A percentile compares a stretch with the other conserved stretches of the same genome.
Conservation (phyloP, 2,888 invertebrate species). For the Athetis lepigone region DNA sequence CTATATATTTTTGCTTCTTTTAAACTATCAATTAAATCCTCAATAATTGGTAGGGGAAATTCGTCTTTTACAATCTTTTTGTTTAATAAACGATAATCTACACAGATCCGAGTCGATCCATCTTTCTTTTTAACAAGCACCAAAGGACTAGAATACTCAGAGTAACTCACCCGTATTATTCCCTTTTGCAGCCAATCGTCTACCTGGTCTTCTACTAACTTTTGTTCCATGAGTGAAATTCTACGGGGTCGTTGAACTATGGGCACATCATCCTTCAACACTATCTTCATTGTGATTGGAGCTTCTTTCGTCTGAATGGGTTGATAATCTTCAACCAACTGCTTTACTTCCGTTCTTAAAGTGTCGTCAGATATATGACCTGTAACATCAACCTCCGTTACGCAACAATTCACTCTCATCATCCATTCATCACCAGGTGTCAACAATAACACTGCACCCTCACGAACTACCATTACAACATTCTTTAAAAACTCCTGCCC, state of each 20-base stretch:
- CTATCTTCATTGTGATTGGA: not conserved
- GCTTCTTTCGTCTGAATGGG: no score
- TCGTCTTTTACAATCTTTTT: not conserved
- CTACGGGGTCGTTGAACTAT: not conserved
- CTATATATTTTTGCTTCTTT: not conserved
- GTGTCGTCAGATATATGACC: no score
- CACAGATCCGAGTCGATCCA: not conserved
- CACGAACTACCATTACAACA: no score
- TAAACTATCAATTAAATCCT: not conserved
- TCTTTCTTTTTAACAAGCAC: not conserved
- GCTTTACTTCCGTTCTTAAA: no score
- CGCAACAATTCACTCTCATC: no score
- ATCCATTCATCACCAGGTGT: no score
- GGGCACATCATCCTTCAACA: not conserved
- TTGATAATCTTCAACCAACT: constrained; percentile 1
- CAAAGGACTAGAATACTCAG: not conserved
- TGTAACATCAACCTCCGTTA: no score
- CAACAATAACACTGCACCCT: no score
- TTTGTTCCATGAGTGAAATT: not conserved
- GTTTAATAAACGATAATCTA: not conserved
- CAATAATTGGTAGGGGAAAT: not conserved
- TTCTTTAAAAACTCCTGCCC: no score
- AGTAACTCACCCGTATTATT: not conserved
- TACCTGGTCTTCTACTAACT: not conserved
- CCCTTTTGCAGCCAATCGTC: not conserved